Base-by-base conservation (phyloP, 2,797 vertebrate species). In the Eulemur coronatus region DNA sequence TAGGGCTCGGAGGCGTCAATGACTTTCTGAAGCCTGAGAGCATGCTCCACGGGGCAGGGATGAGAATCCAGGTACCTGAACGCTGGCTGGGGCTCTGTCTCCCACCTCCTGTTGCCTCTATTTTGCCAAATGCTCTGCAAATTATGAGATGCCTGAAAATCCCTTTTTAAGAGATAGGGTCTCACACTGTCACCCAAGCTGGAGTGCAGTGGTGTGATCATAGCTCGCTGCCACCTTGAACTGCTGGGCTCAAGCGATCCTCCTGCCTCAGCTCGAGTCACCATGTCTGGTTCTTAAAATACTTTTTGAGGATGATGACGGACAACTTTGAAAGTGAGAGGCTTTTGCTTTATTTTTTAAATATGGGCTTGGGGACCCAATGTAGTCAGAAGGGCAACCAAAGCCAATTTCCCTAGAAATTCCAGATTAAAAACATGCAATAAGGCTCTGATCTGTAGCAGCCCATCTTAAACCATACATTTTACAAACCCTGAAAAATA, bases 301-400 rank as follows among this genome's bases (percentile, higher is more conserved):
- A 59, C 26, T 91, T 70, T 75, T 6, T 4, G 35, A 50, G 28
- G 28, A 43, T 70, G 46, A 73, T 93, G 48, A 85, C 5, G 35
- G 70, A 81, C 65, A 48, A 70, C 38, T 90, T 73, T 52, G 41
- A 55, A 89, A 87, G n/a, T 65, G 43, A 84, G 84, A 91, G 12
- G 11, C 17, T 17, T 50, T 72, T 88, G 43, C 80, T 82, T 70
- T 75, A 12, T 28, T 61, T 97, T 95, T n/a, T 65, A 65, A 76
- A 52, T 52, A 80, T 13, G 26, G 2, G 30, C 13, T 79, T 33
- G 15, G 30, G 52, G 84, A 65, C 26, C 79, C 88, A 80, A 2
- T 5, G 38, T 7, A 65, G 15, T 38, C 0, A 0, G 89, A 65
- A 76, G 20, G n/a, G 7, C 2, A 9, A 18, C 33, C 35, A 63